Conservation (phyloP, 2,888 invertebrate species). For the Parnassius mnemosyne region DNA sequence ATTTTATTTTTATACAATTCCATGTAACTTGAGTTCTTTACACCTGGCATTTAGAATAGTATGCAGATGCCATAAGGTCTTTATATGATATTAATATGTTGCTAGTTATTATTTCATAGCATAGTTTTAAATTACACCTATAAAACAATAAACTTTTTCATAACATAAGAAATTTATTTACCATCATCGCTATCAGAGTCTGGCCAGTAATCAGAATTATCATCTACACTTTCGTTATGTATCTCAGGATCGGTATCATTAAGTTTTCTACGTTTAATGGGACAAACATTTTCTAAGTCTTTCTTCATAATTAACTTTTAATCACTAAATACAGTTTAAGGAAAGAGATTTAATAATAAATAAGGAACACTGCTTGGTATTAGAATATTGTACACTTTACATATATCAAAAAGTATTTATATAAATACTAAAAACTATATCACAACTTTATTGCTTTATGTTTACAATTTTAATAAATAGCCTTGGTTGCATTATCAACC, state of each 20-base stretch:
- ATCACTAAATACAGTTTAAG: neutral
- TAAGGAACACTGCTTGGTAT: slow-evolving; percentile 34
- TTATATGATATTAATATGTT: too few relatives aligned
- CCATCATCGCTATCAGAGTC: slow-evolving; percentile 61
- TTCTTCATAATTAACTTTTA: slow-evolving; percentile 54
- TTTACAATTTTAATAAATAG: neutral
- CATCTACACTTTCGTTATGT: slow-evolving; percentile 49
- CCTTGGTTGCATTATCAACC: too few relatives aligned
- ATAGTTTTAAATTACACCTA: too few relatives aligned
- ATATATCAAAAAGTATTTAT: too few relatives aligned
- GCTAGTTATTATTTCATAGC: neutral
- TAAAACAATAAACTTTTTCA: too few relatives aligned
- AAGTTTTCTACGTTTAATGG: slow-evolving; percentile 60
- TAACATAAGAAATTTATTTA: slow-evolving; percentile 30
- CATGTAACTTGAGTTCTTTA: too few relatives aligned
- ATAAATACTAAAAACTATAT: too few relatives aligned
- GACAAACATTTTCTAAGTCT: slow-evolving; percentile 53
- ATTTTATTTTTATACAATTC: too few relatives aligned
- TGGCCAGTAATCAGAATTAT: slow-evolving; percentile 68
- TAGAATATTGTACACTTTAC: too few relatives aligned
- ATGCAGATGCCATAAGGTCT: too few relatives aligned
- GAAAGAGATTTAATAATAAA: neutral
- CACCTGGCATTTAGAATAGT: neutral
- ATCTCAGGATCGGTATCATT: slow-evolving; percentile 50
- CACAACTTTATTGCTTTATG: neutral